A percentile compares a stretch with the other conserved stretches of the same genome.
Conservation (phyloP, 2,113 vertebrate species). For the Syngnathus floridae region DNA sequence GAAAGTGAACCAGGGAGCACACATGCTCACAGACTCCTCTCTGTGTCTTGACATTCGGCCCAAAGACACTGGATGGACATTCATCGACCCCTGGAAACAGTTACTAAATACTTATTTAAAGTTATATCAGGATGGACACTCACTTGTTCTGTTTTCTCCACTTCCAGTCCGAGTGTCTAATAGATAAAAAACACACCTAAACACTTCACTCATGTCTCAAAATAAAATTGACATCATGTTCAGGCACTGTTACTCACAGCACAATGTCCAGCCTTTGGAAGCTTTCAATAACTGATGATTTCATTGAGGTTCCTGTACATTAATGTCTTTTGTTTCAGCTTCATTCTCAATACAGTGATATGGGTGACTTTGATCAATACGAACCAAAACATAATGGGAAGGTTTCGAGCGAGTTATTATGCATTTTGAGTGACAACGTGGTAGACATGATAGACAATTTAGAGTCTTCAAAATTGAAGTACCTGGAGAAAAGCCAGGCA, state of each 20-base stretch:
- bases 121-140: not conserved
- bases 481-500: not conserved
- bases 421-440: no score
- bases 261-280: not conserved
- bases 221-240: not conserved
- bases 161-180: not conserved
- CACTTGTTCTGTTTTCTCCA: constrained; percentile 1
- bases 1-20: constrained; percentile 48
- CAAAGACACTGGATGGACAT: constrained; percentile 24
- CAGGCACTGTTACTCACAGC: not conserved
- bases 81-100: constrained; percentile 44
- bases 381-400: no score
- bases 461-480: no score
- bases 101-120: constrained; percentile 20
- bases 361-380: no score
- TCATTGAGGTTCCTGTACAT: not conserved
- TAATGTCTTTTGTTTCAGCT: not conserved
- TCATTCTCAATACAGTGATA: no score
- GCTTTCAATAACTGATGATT: not conserved
- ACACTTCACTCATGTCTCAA: not conserved
- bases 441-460: no score
- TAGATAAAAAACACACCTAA: not conserved
- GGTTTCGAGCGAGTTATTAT: no score
- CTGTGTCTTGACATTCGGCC: constrained; percentile 29
- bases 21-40: constrained; percentile 23